Evolutionary conservation across 2,797 vertebrate genomes (phyloP), one percentile per base, ranked within the genome.

Genomic region (Malacoctenus gilli): DNA sequence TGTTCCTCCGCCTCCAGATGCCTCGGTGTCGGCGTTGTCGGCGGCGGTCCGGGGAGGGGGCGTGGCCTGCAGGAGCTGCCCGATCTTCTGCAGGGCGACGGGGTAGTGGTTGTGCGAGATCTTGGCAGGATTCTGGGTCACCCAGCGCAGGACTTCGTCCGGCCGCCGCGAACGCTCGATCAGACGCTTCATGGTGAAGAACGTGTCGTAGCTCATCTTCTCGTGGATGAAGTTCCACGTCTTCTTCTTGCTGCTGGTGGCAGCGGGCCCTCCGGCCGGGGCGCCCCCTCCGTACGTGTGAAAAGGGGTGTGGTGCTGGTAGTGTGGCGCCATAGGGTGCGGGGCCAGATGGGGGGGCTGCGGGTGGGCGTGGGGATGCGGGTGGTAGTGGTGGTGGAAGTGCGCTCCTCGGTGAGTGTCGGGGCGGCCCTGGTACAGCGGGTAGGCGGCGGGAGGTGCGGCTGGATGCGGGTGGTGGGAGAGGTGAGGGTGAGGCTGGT

Each of bases 111-210:
- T 93, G 62, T 94, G 90, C 0, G 92, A 95, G 75, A 96, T 92
- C 81, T 95, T 95, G 59, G 88, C 81, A 0, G 95, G 95, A 84
- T 97, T 97, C 91, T 97, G 95, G 0, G 93, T 92, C 55, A 97
- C 90, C 95, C 95, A 96, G 30, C 95, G 94, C 35, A 97, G 90
- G 37, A 96, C 93, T 74, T 97, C 95, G 1, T 95, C 94, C 0
- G 94, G 91, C 0, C 83, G 92, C 43, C 83, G 91, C 0, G 95
- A 95, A 48, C 95, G 93, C 80, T 96, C 94, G 0, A 97, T 93
- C 81, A 97, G 91, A 2, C 94, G 86, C 86, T 95, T 95, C 92
- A 97, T 93, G 60, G 94, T 94, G 77, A 94, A 94, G 81, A 94
- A 94, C 0, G 94, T 95, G 84, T 94, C 94, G 1, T 94, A 94